Percentiles rank a stretch among this genome's conserved stretches.
phyloP scores from a whole-genome alignment of 2,888 invertebrate genomes.

The Hecatera dysodea region DNA sequence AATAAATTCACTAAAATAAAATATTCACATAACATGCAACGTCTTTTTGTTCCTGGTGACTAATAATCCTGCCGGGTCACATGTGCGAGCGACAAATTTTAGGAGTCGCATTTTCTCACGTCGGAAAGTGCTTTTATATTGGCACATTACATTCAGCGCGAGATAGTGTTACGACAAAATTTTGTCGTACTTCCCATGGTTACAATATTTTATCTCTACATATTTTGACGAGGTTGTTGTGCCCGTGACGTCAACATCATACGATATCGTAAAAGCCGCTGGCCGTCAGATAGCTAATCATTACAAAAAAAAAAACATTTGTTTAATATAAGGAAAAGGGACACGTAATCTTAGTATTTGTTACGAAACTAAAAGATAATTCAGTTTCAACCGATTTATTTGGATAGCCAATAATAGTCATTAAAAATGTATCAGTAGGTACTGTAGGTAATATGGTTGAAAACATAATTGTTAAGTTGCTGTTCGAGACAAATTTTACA shows the following conservation, averaged over 20 bases:
- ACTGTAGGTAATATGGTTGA: not conserved
- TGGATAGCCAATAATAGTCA: constrained; percentile 14
- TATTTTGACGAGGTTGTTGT: constrained; percentile 35
- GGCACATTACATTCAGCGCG: not conserved
- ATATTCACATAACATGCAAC: constrained; percentile 49
- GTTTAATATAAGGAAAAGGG: constrained; percentile 44
- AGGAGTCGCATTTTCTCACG: not conserved
- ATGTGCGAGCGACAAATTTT: not conserved
- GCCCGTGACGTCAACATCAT: constrained; percentile 56
- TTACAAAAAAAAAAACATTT: constrained; percentile 28
- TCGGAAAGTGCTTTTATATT: not conserved
- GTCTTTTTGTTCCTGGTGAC: constrained; percentile 38
- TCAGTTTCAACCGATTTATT: constrained; percentile 34
- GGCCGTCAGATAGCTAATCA: constrained; percentile 43
- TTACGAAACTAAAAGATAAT: constrained; percentile 53
- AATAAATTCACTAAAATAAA: constrained; percentile 46
- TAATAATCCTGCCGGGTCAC: constrained; percentile 15
- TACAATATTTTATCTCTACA: constrained; percentile 5
- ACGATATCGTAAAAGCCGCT: constrained; percentile 42
- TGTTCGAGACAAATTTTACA: not conserved
- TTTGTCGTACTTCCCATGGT: constrained; percentile 2
- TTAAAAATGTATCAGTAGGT: not conserved
- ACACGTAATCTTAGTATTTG: constrained; percentile 34
- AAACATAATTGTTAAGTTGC: not conserved
- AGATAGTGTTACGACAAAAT: not conserved